A percentile compares a stretch with the other conserved stretches of the same genome.
These are phyloP conservation scores for Gyrodactylus salaris DNA, from an alignment of 1,140 invertebrate genomes.

Conservation along the genomic window DNA sequence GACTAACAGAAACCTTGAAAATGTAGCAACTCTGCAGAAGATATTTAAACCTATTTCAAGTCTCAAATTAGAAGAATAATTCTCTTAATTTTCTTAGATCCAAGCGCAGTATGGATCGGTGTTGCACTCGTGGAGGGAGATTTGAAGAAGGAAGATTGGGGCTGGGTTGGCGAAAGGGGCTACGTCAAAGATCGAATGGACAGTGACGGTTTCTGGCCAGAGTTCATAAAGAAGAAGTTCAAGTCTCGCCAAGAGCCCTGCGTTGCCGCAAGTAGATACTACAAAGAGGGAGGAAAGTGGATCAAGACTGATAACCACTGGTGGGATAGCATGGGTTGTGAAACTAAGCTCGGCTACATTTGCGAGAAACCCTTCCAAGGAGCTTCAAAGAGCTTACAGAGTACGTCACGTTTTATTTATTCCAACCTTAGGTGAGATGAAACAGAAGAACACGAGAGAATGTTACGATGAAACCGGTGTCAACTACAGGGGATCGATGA, in stretches of 20 bases:
- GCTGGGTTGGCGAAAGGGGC: not conserved
- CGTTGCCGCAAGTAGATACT: not conserved
- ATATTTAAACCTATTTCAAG: no score
- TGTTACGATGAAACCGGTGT: slow-evolving; percentile 12
- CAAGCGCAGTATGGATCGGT: not conserved
- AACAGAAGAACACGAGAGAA: slow-evolving; percentile 9
- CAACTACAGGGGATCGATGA: slow-evolving; percentile 11
- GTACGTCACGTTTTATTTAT: not conserved
- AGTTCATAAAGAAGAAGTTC: not conserved
- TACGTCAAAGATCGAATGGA: not conserved
- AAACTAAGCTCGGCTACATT: not conserved
- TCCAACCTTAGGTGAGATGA: not conserved
- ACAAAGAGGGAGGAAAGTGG: not conserved
- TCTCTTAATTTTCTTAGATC: no score
- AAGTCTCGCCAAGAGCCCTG: not conserved
- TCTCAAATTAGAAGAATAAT: no score
- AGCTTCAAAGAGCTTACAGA: not conserved
- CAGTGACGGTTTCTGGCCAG: not conserved
- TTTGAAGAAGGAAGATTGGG: not conserved
- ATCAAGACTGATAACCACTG: not conserved
- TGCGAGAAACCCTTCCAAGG: not conserved
- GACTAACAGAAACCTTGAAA: no score
- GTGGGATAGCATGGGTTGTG: slow-evolving; percentile 3
- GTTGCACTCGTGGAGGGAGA: not conserved
- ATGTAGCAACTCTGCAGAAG: no score